Conservation (phyloP, 2,888 invertebrate species). For the Stenodera caucasica region DNA sequence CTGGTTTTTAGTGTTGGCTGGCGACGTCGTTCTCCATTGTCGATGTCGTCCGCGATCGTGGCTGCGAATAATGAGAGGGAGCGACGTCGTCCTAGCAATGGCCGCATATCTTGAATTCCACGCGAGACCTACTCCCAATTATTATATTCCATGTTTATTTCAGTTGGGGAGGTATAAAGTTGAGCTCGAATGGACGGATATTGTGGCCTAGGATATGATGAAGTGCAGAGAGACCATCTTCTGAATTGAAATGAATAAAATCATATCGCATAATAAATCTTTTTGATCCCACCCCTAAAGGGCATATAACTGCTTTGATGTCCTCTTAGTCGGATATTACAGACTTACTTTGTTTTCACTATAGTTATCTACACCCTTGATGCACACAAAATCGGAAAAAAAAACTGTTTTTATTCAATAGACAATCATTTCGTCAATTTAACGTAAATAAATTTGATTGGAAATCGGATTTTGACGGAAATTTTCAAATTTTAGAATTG, state of each 20-base stretch:
- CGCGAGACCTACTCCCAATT: conserved; percentile 45
- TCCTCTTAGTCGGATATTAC: conserved; percentile 9
- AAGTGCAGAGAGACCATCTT: conserved; percentile 38
- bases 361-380: not conserved
- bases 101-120: conserved; percentile 48
- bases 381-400: too few relatives aligned
- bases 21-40: not conserved
- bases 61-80: conserved; percentile 37
- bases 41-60: conserved; percentile 10
- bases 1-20: not conserved
- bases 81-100: conserved; percentile 40
- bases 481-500: conserved; percentile 22
- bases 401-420: too few relatives aligned
- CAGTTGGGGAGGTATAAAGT: conserved; percentile 37
- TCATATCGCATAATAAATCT: conserved; percentile 32
- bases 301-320: conserved; percentile 20
- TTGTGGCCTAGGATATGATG: conserved; percentile 48
- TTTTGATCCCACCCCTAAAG: conserved; percentile 22
- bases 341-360: not conserved
- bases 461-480: conserved; percentile 11
- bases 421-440: not conserved
- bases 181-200: conserved; percentile 43
- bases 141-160: conserved; percentile 51
- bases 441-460: not conserved
- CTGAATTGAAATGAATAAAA: conserved; percentile 46